phyloP scores from a whole-genome alignment of 2,888 invertebrate species.

The Xanthostigma xanthostigma region DNA sequence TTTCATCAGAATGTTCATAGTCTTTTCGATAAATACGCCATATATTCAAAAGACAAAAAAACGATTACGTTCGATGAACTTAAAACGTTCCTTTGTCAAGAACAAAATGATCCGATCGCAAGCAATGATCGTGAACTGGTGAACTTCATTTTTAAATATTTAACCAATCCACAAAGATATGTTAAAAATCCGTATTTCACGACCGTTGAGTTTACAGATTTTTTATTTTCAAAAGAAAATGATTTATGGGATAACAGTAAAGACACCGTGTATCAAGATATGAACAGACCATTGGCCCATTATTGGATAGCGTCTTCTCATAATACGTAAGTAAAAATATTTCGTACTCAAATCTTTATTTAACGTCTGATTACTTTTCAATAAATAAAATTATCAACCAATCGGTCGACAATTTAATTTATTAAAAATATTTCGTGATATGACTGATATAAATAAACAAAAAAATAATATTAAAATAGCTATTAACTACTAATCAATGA shows the following conservation, averaged over 20 bases:
- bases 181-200: conserved; percentile 76
- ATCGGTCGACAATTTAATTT: too few species aligned
- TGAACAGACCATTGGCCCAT: conserved; percentile 75
- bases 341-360: too few species aligned
- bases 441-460: too few species aligned
- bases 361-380: too few species aligned
- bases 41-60: conserved; percentile 46
- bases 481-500: too few species aligned
- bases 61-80: conserved; percentile 57
- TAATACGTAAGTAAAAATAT: conserved; percentile 58
- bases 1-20: conserved; percentile 45
- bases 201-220: conserved; percentile 75
- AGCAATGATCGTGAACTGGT: conserved; percentile 49
- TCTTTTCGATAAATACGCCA: conserved; percentile 41
- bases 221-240: conserved; percentile 86
- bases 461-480: too few species aligned
- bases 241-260: conserved; percentile 71
- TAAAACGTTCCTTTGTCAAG: conserved; percentile 50
- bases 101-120: conserved; percentile 52
- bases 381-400: too few species aligned
- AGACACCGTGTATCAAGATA: conserved; percentile 70
- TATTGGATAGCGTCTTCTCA: conserved; percentile 97
- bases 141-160: conserved; percentile 66
- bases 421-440: too few species aligned
- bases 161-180: conserved; percentile 70